Conservation (phyloP, 1,140 invertebrate species). For the Cylas formicarius region DNA sequence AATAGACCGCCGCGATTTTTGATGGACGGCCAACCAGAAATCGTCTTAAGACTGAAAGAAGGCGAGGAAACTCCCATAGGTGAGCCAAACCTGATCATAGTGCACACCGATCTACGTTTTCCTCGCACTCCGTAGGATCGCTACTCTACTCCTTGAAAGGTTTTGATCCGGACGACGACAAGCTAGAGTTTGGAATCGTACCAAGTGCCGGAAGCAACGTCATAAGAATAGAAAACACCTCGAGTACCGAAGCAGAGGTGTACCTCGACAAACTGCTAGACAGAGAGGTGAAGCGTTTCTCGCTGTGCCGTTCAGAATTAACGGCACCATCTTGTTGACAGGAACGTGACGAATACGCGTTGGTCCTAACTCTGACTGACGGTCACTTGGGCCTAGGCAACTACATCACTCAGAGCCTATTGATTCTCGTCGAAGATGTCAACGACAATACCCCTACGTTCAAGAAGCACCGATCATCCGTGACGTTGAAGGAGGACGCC, state of each 20-base stretch:
- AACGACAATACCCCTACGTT: slow-evolving; percentile 88
- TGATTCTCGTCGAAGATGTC: slow-evolving; percentile 83
- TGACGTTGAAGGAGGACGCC: slow-evolving; percentile 73
- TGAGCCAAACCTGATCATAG: too few species aligned
- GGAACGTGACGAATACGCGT: slow-evolving; percentile 77
- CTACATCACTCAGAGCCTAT: slow-evolving; percentile 82
- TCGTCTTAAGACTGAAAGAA: slow-evolving; percentile 80
- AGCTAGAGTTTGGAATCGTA: slow-evolving; percentile 72
- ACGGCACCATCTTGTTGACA: slow-evolving; percentile 36
- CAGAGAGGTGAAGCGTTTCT: slow-evolving; percentile 62
- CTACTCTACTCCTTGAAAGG: slow-evolving; percentile 76
- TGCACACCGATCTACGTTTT: too few species aligned
- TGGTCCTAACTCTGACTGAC: slow-evolving; percentile 84
- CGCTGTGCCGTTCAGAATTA: too few species aligned
- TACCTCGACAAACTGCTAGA: slow-evolving; percentile 84
- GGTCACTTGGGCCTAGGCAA: slow-evolving; percentile 79
- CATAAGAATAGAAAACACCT: slow-evolving; percentile 73
- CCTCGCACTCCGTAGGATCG: too few species aligned
- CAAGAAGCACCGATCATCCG: slow-evolving; percentile 72
- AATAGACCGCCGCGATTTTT: slow-evolving; percentile 78
- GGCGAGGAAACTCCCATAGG: slow-evolving; percentile 77
- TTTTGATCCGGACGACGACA: slow-evolving; percentile 78
- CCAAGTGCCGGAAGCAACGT: slow-evolving; percentile 74
- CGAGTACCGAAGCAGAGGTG: slow-evolving; percentile 74
- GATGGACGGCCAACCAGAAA: slow-evolving; percentile 80